Evolutionary conservation across 2,888 invertebrate species (phyloP), one percentile per base, ranked within the genome.

Genomic region (Lamproptera curius): DNA sequence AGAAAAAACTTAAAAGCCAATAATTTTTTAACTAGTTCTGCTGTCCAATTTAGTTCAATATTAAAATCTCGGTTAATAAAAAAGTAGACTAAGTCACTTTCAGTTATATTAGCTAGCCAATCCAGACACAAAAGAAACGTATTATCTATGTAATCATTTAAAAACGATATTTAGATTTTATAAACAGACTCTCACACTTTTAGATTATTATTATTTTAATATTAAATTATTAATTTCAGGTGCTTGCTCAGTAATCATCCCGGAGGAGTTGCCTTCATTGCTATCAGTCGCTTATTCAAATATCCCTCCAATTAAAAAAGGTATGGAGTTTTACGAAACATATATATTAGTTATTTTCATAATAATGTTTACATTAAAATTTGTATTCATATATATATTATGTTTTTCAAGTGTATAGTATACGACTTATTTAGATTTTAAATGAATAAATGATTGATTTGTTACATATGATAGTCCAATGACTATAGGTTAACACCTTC

Each of bases 251-350:
- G 78, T 95, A 14, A 92, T 95, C 58, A 90, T 95, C 20, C 95
- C 95, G 0, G 93, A 95, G 65, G 95, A 95, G 73, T 59, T 95
- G 41, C 94, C 95, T 0, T 94, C 95, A 0, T 69, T 95, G 20
- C 79, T 95, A 5, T 95, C 95, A 0, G 87, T 95, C 2, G 91
- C 95, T 0, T 95, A 95, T 72, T 94, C 95, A 6, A 95, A 95
- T 63, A 94, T 95, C 52, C 95, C 95, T 2, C 94, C 94, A 0
- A 91, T 95, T 8, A 94, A 94, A 65, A 95, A 95, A 91, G 95
- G 95, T 94, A 89, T n/a, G n/a, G n/a, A n/a, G n/a, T n/a, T n/a
- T n/a, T n/a, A n/a, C n/a, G n/a, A n/a, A n/a, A n/a, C n/a, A n/a
- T n/a, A n/a, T n/a, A n/a, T n/a, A n/a, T n/a, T n/a, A n/a, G n/a